Evolutionary conservation across 2,888 invertebrate genomes (phyloP), one percentile per base, ranked within the genome.

Genomic region (Chesias legatella): DNA sequence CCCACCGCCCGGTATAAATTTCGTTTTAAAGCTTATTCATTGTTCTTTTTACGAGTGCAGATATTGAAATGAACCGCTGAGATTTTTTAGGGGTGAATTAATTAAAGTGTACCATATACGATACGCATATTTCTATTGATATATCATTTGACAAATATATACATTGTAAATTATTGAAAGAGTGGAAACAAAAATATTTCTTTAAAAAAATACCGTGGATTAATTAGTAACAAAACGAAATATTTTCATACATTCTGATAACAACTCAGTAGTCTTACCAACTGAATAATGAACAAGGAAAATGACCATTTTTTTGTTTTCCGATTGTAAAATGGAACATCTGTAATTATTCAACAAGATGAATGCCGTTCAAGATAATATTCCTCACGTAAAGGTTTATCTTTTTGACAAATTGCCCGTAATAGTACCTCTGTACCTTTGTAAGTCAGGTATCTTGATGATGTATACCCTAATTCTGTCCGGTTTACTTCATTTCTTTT

Each of bases 321-420:
- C 48, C 55, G 42, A 55, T 52, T 52, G 58, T 58, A 52, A 63
- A 64, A 56, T 53, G 43, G 60, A 56, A 68, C 67, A 67, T 63
- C 67, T 65, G 73, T 79, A 81, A 82, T 83, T 83, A 83, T 72
- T 81, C 80, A 81, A 60, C 56, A 77, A 79, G 80, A 82, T 70
- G 78, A 75, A 81, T 73, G 69, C 63, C 73, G 63, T 69, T 73
- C 65, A 64, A 81, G 81, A 82, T 81, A 80, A 80, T 75, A 75
- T 70, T 56, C 65, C 75, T 70, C 83, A 83, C 83, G 83, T 80
- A 69, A 65, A 59, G 58, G 67, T 67, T 79, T 84, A 84, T 83
- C 83, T 73, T 61, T 65, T 76, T 82, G 83, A 82, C 83, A 83
- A 83, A 83, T 83, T 82, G 73, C 68, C 56, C 65, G 68, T 62